phyloP scores from a whole-genome alignment of 2,888 invertebrate genomes.

The Lasioglossum malachurum region DNA sequence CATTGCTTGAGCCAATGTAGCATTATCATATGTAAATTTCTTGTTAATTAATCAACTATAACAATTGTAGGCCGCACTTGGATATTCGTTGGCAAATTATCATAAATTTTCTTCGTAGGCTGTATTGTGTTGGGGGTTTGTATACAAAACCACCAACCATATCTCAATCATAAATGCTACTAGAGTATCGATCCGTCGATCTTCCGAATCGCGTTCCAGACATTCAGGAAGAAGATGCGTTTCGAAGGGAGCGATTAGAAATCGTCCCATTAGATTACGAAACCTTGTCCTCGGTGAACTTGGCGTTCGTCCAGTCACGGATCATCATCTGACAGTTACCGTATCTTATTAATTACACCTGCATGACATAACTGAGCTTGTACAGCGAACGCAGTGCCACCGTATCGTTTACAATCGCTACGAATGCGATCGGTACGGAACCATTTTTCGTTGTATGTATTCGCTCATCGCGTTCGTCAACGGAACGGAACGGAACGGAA shows the following conservation, averaged over 20 bases:
- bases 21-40: no score
- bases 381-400: neutral
- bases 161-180: no score
- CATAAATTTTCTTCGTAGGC: no score
- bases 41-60: no score
- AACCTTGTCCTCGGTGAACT: constrained; percentile 53
- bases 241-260: constrained; percentile 30
- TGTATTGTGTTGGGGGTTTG: no score
- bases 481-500: neutral
- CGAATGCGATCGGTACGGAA: neutral
- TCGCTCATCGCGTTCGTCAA: neutral
- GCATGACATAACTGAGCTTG: constrained; percentile 21
- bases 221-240: neutral
- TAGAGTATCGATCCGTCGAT: no score
- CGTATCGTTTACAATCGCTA: neutral
- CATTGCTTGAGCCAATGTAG: no score
- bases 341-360: constrained; percentile 40
- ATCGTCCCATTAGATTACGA: constrained; percentile 49
- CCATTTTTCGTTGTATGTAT: neutral
- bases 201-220: neutral
- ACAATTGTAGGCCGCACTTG: no score
- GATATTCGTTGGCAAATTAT: no score
- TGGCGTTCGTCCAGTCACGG: constrained; percentile 49
- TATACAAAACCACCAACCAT: no score
- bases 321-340: constrained; percentile 35